Evolutionary conservation across 2,113 vertebrate species (phyloP), one percentile per base, ranked within the genome.

Genomic region (Chaenogobius annularis): DNA sequence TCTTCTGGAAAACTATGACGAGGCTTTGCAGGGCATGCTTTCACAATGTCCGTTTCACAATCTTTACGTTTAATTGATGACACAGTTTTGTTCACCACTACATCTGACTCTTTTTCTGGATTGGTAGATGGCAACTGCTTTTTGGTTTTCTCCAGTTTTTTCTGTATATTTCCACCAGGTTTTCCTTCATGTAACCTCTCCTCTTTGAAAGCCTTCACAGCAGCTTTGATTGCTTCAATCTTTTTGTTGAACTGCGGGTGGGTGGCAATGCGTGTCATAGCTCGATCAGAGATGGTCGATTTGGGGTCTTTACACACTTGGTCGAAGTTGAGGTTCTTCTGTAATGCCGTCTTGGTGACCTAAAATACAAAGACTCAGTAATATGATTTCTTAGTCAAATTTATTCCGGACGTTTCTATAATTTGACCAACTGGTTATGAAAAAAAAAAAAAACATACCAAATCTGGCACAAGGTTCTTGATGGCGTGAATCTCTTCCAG

Each of bases 401-500:
- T 35, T 61, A 35, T 15, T 1, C 13, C 35, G 26, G 6, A 61
- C 12, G 0, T 10, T n/a, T 40, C 37, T 9, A 35, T 35, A 35
- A 35, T 35, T 35, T 35, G 35, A 35, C 37, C 8, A 7, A 7
- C 37, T 40, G 37, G 37, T 40, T 31, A 11, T 63, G 10, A 43
- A 37, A 40, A 17, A 55, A 40, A 17, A 55, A 15, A 4, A 20
- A 40, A 47, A 68, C 82, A 0, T 80, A 91, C 92, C 75, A 81
- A 54, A 89, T 99, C 97, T 17, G 95, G 95, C 71, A 86, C 90
- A 48, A 98, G 83, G 48, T 75, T 82, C 92, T 97, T 98, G 91
- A 99, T 95, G 8, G 93, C 91, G 37, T 93, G 94, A 70, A 99
- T 95, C 92, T 99, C 98, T 85, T 98, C 95, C 71, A 96, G 84